These are phyloP conservation scores for Plutella xylostella DNA, from an alignment of 2,888 invertebrate genomes.

Conservation along the genomic window DNA sequence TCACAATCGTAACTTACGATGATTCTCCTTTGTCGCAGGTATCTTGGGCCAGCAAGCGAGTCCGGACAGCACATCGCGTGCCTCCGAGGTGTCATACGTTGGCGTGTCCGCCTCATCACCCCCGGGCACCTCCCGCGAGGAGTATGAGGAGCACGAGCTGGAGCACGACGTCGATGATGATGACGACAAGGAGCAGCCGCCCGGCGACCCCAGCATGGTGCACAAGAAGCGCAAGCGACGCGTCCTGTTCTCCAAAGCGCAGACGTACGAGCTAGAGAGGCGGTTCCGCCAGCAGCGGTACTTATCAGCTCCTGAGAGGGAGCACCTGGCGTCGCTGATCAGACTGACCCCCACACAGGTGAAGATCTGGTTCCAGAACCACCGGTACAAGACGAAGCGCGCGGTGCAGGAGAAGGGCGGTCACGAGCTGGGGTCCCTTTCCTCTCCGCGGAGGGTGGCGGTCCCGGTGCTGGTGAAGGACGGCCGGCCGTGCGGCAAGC, in stretches of 20 bases:
- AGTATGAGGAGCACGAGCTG: slow-evolving; percentile 50
- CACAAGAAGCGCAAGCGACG: slow-evolving; percentile 95
- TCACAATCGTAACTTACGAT: neutral
- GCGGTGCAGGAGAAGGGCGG: slow-evolving; percentile 93
- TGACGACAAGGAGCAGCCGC: slow-evolving; percentile 43
- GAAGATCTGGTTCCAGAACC: slow-evolving; percentile 99
- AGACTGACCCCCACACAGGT: slow-evolving; percentile 97
- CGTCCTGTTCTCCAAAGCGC: slow-evolving; percentile 97
- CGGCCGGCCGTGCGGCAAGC: slow-evolving; percentile 87
- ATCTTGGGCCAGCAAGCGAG: slow-evolving; percentile 78
- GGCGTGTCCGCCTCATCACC: slow-evolving; percentile 52
- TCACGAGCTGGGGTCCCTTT: slow-evolving; percentile 76
- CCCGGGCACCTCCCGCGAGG: slow-evolving; percentile 40
- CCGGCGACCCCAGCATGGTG: slow-evolving; percentile 54
- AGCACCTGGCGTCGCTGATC: slow-evolving; percentile 95
- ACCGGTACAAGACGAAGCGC: slow-evolving; percentile 98
- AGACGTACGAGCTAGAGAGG: slow-evolving; percentile 95
- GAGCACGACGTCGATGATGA: slow-evolving; percentile 69
- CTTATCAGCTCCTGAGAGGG: slow-evolving; percentile 96
- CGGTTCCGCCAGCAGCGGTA: slow-evolving; percentile 96
- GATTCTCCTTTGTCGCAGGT: slow-evolving; percentile 40
- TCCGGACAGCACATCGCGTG: slow-evolving; percentile 89
- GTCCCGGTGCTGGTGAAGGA: slow-evolving; percentile 95
- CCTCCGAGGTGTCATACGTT: slow-evolving; percentile 78
- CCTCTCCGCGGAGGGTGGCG: slow-evolving; percentile 91